Percentiles rank a stretch among this genome's conserved stretches.
Conservation (phyloP, 1,140 invertebrate species). For the Achatina immaculata region DNA sequence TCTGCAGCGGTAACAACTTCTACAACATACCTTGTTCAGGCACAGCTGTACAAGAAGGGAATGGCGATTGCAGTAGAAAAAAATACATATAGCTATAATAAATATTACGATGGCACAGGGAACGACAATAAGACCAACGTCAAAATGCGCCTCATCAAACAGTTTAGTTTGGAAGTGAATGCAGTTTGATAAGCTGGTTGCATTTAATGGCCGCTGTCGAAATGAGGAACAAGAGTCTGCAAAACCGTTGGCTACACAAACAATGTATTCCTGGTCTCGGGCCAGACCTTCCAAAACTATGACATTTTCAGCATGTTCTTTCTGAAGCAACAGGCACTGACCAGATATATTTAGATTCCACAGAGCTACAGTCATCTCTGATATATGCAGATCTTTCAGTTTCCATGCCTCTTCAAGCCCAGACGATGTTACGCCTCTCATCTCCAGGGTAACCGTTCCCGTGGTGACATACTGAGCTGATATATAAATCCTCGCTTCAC, state of each 20-base stretch:
- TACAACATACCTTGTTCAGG: not conserved
- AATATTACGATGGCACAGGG: not conserved
- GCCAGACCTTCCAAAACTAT: not conserved
- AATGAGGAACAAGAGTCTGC: not conserved
- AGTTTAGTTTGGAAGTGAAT: not conserved
- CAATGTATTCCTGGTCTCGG: not conserved
- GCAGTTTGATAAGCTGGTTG: not conserved
- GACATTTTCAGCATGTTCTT: not conserved
- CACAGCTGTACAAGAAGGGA: not conserved
- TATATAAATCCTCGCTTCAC: not conserved
- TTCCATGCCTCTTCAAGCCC: not conserved
- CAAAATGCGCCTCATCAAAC: not conserved
- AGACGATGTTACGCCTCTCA: not conserved
- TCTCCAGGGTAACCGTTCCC: not conserved
- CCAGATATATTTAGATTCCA: not conserved
- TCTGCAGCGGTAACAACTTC: constrained; percentile 11
- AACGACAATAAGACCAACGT: not conserved
- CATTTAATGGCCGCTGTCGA: not conserved
- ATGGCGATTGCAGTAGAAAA: not conserved
- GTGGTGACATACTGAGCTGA: not conserved
- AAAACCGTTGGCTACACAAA: not conserved
- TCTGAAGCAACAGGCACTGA: not conserved
- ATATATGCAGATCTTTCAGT: not conserved
- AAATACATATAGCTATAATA: not conserved
- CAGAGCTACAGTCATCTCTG: not conserved